Evolutionary conservation across 2,797 vertebrate genomes (phyloP), one percentile per base, ranked within the genome.

Genomic region (Hephaestus fuliginosus): DNA sequence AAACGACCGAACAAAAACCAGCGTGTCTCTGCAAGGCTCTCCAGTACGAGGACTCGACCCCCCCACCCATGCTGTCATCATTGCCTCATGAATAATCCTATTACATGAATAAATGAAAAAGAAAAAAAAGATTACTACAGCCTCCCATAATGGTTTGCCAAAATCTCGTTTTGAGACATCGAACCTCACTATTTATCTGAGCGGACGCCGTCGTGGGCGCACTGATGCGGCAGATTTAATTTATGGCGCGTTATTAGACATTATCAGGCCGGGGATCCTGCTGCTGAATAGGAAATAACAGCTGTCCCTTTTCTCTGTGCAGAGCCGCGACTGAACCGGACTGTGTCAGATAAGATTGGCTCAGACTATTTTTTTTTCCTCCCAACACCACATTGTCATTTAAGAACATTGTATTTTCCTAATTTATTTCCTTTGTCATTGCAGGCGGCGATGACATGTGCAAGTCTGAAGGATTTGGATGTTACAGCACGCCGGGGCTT

Each of bases 51-150:
- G 51, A 69, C 74, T 71, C 72, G 66, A 58, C 3, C 20, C 18
- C 48, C 36, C 64, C 22, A 3, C 30, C 30, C 71, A 36, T 71
- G 64, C 76, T 58, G 53, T 73, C 63, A 81, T 81, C 82, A 64
- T 65, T 52, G 43, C 76, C 89, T 90, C 88, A 88, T 91, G 91
- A 92, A 93, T 93, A 92, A 93, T 92, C 89, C 83, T 87, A 93
- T 93, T 92, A 89, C 86, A 93, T 82, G 83, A 91, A 91, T 88
- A 89, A 91, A 89, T 85, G 65, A 41, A 83, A 72, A 22, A 58
- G 39, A 57, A 58, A 70, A 52, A 46, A 82, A 58, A 63, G 82
- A 84, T 88, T 74, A 76, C 84, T 78, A 39, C 78, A 81, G 65
- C 73, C 77, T 74, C 56, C 49, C 80, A 81, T 89, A 84, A 88